These are phyloP conservation scores for Scartelaos histophorus DNA, from an alignment of 2,113 vertebrate genomes.

Conservation along the genomic window DNA sequence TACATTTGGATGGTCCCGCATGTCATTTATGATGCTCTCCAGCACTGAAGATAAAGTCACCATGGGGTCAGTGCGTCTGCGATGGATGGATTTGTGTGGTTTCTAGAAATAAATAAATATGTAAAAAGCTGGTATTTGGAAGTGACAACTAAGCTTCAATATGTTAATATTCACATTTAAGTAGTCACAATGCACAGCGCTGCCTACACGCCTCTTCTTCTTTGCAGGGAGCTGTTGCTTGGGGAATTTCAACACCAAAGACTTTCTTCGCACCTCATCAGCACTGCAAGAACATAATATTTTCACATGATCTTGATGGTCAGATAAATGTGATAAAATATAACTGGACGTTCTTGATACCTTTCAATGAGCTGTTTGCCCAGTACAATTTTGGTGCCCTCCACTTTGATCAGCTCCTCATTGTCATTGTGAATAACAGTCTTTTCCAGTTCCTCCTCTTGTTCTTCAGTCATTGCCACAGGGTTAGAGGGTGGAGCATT, in stretches of 20 bases:
- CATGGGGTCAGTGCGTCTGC: constrained; percentile 96
- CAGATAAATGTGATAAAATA: background rate
- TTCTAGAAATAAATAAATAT: constrained; percentile 73
- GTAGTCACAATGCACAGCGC: constrained; percentile 94
- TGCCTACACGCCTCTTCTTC: constrained; percentile 94
- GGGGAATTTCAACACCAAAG: constrained; percentile 96
- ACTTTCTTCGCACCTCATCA: constrained; percentile 96
- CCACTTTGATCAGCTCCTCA: constrained; percentile 98
- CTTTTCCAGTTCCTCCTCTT: constrained; percentile 98
- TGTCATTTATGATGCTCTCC: constrained; percentile 96
- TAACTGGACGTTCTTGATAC: constrained; percentile 63
- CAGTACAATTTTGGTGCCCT: constrained; percentile 97
- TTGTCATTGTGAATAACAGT: constrained; percentile 98
- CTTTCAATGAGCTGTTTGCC: constrained; percentile 98
- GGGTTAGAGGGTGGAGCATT: constrained; percentile 97
- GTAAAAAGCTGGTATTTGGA: background rate
- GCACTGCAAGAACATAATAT: constrained; percentile 75
- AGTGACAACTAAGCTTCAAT: background rate
- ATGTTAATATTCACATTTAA: constrained; percentile 84
- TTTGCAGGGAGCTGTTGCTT: constrained; percentile 96
- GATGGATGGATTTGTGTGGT: constrained; percentile 97
- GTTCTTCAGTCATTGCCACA: constrained; percentile 98
- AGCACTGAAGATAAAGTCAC: constrained; percentile 94
- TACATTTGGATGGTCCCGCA: constrained; percentile 95
- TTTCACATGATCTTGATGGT: background rate